These are phyloP conservation scores for Phrynocephalus vlangalii DNA, from an alignment of 2,797 vertebrate species.

Conservation along the genomic window DNA sequence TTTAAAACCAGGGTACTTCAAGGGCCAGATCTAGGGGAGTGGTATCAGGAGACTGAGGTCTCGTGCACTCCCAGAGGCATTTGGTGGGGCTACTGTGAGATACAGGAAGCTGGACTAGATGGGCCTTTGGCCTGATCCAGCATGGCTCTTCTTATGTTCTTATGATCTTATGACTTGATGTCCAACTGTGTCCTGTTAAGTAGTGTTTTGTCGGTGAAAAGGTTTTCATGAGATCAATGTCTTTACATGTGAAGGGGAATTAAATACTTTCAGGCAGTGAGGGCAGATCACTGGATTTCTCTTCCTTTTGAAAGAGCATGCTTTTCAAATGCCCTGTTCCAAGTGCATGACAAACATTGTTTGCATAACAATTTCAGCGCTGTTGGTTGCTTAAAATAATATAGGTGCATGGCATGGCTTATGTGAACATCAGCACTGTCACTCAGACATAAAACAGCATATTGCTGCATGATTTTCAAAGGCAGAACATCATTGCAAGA, in stretches of 20 bases:
- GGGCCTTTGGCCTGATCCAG: too few relatives aligned
- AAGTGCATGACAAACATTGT: background rate
- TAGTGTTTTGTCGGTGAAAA: background rate
- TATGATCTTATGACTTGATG: too few relatives aligned
- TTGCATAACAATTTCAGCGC: slow-evolving; percentile 8
- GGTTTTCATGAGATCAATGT: slow-evolving; percentile 37
- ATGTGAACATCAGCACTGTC: slow-evolving; percentile 1
- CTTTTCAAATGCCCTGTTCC: background rate
- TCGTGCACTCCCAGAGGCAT: too few relatives aligned
- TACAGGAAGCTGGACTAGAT: too few relatives aligned
- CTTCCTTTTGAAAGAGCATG: background rate
- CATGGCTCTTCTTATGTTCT: too few relatives aligned
- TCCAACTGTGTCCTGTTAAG: background rate
- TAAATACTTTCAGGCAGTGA: background rate
- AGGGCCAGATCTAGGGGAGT: too few relatives aligned
- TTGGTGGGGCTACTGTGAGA: too few relatives aligned
- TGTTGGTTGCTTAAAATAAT: slow-evolving; percentile 3
- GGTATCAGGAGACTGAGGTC: too few relatives aligned
- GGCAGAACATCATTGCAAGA: background rate
- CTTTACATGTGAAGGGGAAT: background rate
- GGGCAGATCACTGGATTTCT: background rate
- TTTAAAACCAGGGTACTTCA: too few relatives aligned
- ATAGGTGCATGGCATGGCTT: background rate
- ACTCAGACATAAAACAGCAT: background rate
- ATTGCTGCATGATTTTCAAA: background rate